A percentile compares a stretch with the other conserved stretches of the same genome.
Evolutionary conservation across 92 coral and sea anemone species (phyloP).

Genomic region (Galaxea fascicularis): DNA sequence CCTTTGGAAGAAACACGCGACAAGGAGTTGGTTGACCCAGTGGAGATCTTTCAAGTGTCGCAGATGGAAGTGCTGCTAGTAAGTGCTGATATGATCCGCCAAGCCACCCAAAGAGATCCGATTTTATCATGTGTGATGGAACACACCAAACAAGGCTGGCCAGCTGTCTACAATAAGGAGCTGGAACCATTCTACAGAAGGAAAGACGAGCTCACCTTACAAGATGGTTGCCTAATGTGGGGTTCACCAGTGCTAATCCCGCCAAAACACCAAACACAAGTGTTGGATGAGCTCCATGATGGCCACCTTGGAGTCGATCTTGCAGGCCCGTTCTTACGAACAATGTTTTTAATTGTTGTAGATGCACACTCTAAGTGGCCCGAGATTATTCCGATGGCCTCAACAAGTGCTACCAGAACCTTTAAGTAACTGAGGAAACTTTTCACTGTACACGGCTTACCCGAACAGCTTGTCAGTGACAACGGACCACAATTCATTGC

Average conservation of each 20-base stretch:
- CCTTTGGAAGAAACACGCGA: no score
- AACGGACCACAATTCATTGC: no score
- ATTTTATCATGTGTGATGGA: background rate
- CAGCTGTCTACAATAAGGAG: background rate
- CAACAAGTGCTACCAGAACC: background rate
- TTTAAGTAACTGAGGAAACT: slow-evolving; percentile 6
- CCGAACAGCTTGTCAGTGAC: no score
- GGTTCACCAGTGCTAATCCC: slow-evolving; percentile 25
- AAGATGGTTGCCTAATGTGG: slow-evolving; percentile 17
- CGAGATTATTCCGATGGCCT: background rate
- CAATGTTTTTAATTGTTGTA: background rate
- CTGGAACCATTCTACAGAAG: background rate
- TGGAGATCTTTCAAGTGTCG: slow-evolving; percentile 38
- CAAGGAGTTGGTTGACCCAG: slow-evolving; percentile 14
- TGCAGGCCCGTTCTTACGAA: background rate
- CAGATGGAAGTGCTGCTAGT: slow-evolving; percentile 48
- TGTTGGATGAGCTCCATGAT: background rate
- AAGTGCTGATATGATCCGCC: no score
- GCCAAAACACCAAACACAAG: slow-evolving; percentile 3
- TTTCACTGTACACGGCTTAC: no score
- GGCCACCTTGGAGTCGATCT: no score
- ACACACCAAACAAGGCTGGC: slow-evolving; percentile 2
- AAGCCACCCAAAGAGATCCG: no score
- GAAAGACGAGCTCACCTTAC: slow-evolving; percentile 19
- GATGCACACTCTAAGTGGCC: slow-evolving; percentile 14